Conservation (phyloP, 2,888 invertebrate species). For the Aethes cnicana region DNA sequence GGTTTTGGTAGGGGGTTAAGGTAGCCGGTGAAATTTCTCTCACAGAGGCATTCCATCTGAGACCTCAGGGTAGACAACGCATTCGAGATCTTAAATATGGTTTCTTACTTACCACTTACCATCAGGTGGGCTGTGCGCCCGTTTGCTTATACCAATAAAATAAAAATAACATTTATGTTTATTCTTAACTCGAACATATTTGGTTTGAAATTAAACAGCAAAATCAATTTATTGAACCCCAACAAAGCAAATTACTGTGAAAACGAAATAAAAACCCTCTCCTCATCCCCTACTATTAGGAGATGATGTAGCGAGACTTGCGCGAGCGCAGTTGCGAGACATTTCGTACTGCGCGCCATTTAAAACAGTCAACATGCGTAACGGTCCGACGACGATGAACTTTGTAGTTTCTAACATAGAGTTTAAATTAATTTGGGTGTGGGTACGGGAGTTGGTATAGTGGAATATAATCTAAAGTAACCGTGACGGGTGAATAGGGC, state of each 20-base stretch:
- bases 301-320: slow-evolving; percentile 80
- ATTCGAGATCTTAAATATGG: too few species aligned
- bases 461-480: slow-evolving; percentile 67
- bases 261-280: slow-evolving; percentile 77
- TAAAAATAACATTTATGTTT: too few species aligned
- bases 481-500: slow-evolving; percentile 79
- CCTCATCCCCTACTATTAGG: slow-evolving; percentile 79
- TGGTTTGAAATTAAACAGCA: slow-evolving; percentile 74
- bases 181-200: slow-evolving; percentile 66
- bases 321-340: slow-evolving; percentile 67
- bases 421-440: slow-evolving; percentile 36
- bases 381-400: slow-evolving; percentile 38
- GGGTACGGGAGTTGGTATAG: slow-evolving; percentile 39
- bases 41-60: too few species aligned
- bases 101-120: too few species aligned
- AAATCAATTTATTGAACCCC: slow-evolving; percentile 69
- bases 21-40: too few species aligned
- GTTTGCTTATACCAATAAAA: too few species aligned
- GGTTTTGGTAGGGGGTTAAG: too few species aligned
- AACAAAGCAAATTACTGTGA: slow-evolving; percentile 80
- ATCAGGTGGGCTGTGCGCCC: too few species aligned
- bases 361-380: slow-evolving; percentile 38
- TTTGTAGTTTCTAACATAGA: slow-evolving; percentile 35
- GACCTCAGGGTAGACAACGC: too few species aligned
- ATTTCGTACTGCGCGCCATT: slow-evolving; percentile 54